phyloP scores from a whole-genome alignment of 2,797 vertebrate genomes.

The Pantherophis alleghaniensis region DNA sequence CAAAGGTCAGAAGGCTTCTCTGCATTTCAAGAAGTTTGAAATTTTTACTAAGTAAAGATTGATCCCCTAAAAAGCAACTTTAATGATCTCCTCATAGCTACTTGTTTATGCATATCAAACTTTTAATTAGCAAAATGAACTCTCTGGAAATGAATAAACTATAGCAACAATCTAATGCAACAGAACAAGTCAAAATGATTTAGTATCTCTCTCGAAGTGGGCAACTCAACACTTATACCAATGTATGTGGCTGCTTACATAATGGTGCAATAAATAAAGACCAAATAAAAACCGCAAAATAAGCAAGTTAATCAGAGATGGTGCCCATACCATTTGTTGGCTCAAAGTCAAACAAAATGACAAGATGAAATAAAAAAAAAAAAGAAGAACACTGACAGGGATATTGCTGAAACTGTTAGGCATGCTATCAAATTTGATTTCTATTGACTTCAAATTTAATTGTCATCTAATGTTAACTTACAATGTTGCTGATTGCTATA shows the following conservation, averaged over 20 bases:
- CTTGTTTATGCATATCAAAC: background rate
- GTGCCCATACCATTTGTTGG: background rate
- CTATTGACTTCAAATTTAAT: background rate
- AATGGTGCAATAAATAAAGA: background rate
- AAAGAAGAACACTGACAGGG: background rate
- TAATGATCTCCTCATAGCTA: background rate
- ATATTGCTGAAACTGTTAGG: background rate
- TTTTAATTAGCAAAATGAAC: background rate
- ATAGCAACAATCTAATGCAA: background rate
- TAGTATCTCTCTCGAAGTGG: background rate
- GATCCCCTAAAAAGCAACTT: background rate
- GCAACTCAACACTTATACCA: background rate
- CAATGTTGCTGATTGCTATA: background rate
- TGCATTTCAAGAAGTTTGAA: background rate
- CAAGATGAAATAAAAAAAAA: background rate
- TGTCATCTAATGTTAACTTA: background rate
- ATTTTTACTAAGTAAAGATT: background rate
- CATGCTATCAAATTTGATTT: background rate
- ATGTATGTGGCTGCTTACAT: background rate
- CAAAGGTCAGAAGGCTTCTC: background rate
- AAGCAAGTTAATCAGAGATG: background rate
- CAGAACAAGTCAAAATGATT: background rate
- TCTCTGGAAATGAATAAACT: background rate
- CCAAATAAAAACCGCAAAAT: background rate
- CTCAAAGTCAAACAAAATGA: background rate